Conservation (phyloP, 2,113 vertebrate genomes). For the Scopus umbretta region DNA sequence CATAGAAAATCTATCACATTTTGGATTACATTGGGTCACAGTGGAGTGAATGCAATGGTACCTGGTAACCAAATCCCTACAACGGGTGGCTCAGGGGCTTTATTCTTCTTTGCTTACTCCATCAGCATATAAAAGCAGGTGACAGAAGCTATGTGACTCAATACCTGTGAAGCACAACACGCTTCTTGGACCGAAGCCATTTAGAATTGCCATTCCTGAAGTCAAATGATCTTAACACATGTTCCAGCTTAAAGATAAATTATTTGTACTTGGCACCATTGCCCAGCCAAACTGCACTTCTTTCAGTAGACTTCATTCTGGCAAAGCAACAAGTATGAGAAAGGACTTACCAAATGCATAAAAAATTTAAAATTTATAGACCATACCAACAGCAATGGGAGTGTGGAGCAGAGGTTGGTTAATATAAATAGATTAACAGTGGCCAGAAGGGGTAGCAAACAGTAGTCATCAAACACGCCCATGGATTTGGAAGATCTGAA, state of each 20-base stretch:
- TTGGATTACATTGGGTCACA: not conserved
- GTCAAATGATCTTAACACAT: constrained; percentile 28
- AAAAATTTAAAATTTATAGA: constrained; percentile 7
- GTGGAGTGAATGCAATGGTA: not conserved
- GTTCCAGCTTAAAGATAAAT: constrained; percentile 33
- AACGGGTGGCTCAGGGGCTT: not conserved
- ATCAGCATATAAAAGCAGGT: not conserved
- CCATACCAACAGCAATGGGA: not conserved
- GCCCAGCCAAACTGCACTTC: constrained; percentile 32
- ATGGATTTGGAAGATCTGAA: not conserved
- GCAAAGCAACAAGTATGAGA: not conserved
- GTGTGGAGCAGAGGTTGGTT: not conserved
- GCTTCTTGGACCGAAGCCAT: not conserved
- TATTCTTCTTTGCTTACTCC: not conserved
- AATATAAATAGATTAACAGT: not conserved
- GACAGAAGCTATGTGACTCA: not conserved
- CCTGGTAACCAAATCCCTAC: not conserved
- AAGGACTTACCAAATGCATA: not conserved
- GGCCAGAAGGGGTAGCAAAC: not conserved
- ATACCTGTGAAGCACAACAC: not conserved
- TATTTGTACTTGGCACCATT: not conserved
- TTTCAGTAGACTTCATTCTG: constrained; percentile 40
- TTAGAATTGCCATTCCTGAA: not conserved
- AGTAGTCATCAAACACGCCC: not conserved
- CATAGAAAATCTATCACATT: not conserved